phyloP scores from a whole-genome alignment of 2,113 vertebrate species.

The Chaetops frenatus region DNA sequence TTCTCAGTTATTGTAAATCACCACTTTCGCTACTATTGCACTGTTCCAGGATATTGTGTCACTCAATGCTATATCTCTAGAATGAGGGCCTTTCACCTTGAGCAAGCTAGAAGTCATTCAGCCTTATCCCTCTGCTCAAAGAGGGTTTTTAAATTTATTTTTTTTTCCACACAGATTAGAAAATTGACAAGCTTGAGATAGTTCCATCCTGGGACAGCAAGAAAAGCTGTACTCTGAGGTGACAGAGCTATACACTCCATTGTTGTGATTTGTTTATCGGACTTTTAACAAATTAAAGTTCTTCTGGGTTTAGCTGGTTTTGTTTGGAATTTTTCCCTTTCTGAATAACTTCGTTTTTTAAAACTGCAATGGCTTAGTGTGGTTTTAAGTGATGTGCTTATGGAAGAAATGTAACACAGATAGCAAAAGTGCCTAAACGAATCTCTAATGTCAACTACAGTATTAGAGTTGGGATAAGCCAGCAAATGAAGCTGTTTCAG shows the following conservation, averaged over 20 bases:
- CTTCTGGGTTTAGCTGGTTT: background rate
- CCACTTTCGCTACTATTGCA: background rate
- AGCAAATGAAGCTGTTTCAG: background rate
- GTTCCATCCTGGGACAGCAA: background rate
- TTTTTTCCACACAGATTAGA: background rate
- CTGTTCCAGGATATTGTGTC: background rate
- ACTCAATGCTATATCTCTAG: background rate
- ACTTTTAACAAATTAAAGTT: background rate
- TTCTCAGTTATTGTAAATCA: background rate
- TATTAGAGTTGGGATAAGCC: background rate
- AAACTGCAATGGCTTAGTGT: background rate
- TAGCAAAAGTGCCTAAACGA: background rate
- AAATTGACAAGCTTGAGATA: background rate
- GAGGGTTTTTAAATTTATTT: rapidly evolving
- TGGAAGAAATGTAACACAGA: background rate
- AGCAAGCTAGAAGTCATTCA: background rate
- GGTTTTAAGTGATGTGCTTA: background rate
- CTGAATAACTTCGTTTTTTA: background rate
- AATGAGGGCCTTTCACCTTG: background rate
- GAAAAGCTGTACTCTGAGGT: background rate
- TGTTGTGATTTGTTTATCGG: background rate
- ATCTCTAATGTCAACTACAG: background rate
- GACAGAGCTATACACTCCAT: rapidly evolving
- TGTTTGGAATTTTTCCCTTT: background rate
- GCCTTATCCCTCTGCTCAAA: background rate